Evolutionary conservation across 1,140 invertebrate species (phyloP), one percentile per base, ranked within the genome.

Genomic region (Pinna nobilis): DNA sequence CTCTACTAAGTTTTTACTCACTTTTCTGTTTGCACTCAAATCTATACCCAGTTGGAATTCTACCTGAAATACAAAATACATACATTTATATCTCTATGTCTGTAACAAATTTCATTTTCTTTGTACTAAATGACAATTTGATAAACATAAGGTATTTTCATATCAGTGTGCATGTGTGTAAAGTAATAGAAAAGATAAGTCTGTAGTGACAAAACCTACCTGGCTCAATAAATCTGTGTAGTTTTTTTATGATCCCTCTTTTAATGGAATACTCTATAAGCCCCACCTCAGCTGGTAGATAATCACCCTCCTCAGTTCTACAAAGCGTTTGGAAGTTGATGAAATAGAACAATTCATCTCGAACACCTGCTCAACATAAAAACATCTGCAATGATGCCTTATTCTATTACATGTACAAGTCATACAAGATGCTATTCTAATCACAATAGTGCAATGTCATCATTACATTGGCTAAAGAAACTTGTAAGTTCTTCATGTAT

Each of bases 141-240:
- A 11, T 44, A n/a, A n/a, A 44, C 39, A 44, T 44, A 44, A 9
- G n/a, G 9, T 11, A 11, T 44, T 44, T 44, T 44, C n/a, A n/a
- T n/a, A n/a, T n/a, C n/a, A n/a, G n/a, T n/a, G n/a, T n/a, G n/a
- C n/a, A n/a, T n/a, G n/a, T n/a, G n/a, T n/a, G n/a, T n/a, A n/a
- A n/a, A n/a, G n/a, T n/a, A n/a, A n/a, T n/a, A n/a, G n/a, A n/a
- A n/a, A 44, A 11, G n/a, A 11, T n/a, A 44, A 9, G n/a, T 9
- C n/a, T 9, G 9, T 44, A 44, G n/a, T 11, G n/a, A 44, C 9
- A 7, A 13, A 9, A 6, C 4, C 3, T 41, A 82, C 84, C 84
- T 66, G 87, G 82, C 39, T 86, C 76, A 41, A 88, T 85, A 69
- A 88, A 87, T 57, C 78, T 68, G 53, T 88, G 87, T 7, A 83